A percentile compares a stretch with the other conserved stretches of the same genome.
Conservation (phyloP, 2,888 invertebrate genomes). For the Ornithoptera priamus region DNA sequence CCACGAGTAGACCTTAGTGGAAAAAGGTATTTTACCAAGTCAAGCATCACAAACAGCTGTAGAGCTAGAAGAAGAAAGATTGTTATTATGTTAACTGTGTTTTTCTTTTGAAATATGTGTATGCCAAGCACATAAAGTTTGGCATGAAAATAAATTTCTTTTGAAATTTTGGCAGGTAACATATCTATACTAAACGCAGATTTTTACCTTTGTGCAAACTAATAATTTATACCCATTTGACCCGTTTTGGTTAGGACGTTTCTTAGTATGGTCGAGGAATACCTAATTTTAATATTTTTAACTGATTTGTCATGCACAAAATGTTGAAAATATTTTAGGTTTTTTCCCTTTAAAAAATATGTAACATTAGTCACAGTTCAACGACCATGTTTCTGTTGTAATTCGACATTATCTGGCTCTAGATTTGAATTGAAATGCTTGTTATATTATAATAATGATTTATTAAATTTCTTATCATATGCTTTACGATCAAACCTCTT, state of each 20-base stretch:
- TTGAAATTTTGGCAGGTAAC: too few species aligned
- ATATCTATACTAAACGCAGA: not conserved
- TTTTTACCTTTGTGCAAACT: not conserved
- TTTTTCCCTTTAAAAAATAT: conserved; percentile 9
- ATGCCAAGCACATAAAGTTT: too few species aligned
- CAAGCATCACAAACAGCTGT: too few species aligned
- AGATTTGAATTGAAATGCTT: too few species aligned
- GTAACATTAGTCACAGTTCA: conserved; percentile 24
- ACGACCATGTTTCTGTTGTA: conserved; percentile 12
- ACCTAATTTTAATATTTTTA: conserved; percentile 13
- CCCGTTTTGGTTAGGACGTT: not conserved
- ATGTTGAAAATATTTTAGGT: conserved; percentile 8
- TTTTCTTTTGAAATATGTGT: not conserved
- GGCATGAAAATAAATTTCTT: too few species aligned
- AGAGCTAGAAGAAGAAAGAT: too few species aligned
- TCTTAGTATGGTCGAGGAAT: not conserved
- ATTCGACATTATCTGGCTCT: not conserved
- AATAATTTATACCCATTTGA: not conserved
- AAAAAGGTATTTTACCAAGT: too few species aligned
- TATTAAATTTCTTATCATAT: too few species aligned
- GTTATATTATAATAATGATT: too few species aligned
- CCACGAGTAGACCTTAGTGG: too few species aligned
- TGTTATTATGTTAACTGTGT: not conserved
- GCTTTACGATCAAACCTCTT: too few species aligned
- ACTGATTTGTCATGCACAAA: conserved; percentile 10